phyloP scores from a whole-genome alignment of 2,113 vertebrate species.

The Pungitius pungitius region DNA sequence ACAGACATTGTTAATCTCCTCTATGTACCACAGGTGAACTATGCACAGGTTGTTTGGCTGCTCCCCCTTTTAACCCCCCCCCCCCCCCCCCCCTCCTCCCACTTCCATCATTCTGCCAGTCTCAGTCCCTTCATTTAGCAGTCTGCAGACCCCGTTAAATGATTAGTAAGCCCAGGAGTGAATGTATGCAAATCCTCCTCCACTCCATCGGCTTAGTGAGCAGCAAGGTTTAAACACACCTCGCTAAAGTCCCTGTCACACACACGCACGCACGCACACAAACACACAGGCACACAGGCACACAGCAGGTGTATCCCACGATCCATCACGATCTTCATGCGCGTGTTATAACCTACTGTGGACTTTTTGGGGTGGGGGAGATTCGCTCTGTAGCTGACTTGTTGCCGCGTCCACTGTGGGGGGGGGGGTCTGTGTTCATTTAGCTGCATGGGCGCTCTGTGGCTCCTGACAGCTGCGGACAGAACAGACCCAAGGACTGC shows the following conservation, averaged over 20 bases:
- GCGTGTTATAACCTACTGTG: too few species aligned
- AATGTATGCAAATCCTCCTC: conserved; percentile 74
- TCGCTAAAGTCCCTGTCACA: conserved; percentile 46
- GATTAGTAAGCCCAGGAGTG: conserved; percentile 72
- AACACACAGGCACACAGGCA: conserved; percentile 40
- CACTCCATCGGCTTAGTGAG: conserved; percentile 69
- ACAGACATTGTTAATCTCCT: conserved; percentile 16
- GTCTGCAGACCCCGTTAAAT: conserved; percentile 64
- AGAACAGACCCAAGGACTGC: conserved; percentile 70
- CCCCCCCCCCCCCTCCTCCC: neutral
- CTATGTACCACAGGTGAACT: conserved; percentile 10
- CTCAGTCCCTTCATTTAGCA: conserved; percentile 46
- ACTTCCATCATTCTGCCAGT: conserved; percentile 20
- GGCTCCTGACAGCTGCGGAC: conserved; percentile 68
- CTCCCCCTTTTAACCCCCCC: neutral
- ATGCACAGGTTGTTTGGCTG: conserved; percentile 13
- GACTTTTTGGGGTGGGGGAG: too few species aligned
- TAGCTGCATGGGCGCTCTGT: conserved; percentile 53
- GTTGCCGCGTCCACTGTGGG: conserved; percentile 49
- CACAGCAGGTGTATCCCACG: conserved; percentile 34
- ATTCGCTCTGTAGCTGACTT: conserved; percentile 36
- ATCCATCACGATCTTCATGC: too few species aligned
- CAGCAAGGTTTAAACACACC: conserved; percentile 66
- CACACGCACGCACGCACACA: conserved; percentile 30
- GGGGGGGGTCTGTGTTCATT: conserved; percentile 60